Base-by-base conservation (phyloP, 1,140 invertebrate genomes). In the Aculops lycopersici region DNA sequence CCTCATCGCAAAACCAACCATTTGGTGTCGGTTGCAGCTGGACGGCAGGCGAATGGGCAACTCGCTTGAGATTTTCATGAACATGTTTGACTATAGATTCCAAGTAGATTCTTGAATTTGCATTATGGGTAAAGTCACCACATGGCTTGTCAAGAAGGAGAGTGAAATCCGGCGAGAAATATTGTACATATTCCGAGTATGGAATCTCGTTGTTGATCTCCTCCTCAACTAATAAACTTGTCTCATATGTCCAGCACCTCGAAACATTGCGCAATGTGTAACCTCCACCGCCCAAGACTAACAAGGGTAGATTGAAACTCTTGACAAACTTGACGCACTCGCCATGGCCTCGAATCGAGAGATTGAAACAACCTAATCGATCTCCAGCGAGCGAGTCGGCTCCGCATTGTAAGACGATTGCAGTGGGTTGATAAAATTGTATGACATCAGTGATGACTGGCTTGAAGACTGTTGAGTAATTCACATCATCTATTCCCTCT, bases 181-280 rank as follows among this genome's bases (percentile, higher is more conserved):
- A 90, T 51, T 90, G 81, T 21, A 84, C 65, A 52, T 92, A 94
- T 54, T 90, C 81, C 5, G 46, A 31, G 49, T 81, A 79, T 0
- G 83, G 83, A 20, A 92, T 58, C 52, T 90, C 80, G 52, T 84
- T 83, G 24, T 71, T 74, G 20, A 94, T 84, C 36, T 71, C 68
- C 51, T 86, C 74, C 51, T 88, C 80, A 0, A 86, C 67, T 0
- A 92, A 58, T 2, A 97, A 59, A 0, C 84, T 88, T 0, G 92
- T 98, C 59, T 98, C 92, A 49, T 94, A 90, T 0, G 90, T 90
- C 92, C 92, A 98, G 55, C 86, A 95, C 36, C 92, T 63, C 0
- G 90, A 88, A 1, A 98, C 92, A 55, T 98, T 98, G 39, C 84
- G 64, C 4, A 97, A 61, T 0, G 88, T 97, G 52, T 98, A 98